Conservation (phyloP, 2,888 invertebrate genomes). For the Spisula solida region DNA sequence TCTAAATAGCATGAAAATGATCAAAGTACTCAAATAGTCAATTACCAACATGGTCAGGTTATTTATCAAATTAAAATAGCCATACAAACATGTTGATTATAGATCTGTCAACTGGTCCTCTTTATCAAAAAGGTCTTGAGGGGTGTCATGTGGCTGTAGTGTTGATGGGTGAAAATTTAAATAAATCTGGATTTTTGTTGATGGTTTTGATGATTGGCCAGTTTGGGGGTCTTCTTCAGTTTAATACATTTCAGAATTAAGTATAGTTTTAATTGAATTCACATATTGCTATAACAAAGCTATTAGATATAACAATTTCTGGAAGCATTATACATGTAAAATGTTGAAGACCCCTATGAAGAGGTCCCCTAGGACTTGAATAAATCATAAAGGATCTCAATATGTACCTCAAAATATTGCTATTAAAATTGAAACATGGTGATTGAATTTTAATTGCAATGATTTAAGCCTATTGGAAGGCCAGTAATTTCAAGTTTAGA, state of each 20-base stretch:
- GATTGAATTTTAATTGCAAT: conserved; percentile 8
- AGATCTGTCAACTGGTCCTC: conserved; percentile 2
- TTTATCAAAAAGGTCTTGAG: conserved; percentile 7
- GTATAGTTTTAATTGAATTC: not conserved
- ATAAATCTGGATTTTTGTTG: not conserved
- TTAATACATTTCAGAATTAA: not conserved
- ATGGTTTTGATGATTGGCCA: not conserved
- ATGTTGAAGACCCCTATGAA: no score
- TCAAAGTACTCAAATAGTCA: conserved; percentile 46
- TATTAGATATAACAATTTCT: no score
- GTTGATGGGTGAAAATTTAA: conserved; percentile 17
- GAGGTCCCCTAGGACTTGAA: no score
- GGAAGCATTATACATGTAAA: no score
- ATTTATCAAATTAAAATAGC: conserved; percentile 49
- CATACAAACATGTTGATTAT: conserved; percentile 43
- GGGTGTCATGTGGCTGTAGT: not conserved
- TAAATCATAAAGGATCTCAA: no score
- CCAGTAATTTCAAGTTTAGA: not conserved
- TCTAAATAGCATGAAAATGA: conserved; percentile 46
- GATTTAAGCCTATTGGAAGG: not conserved
- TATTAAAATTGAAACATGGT: not conserved
- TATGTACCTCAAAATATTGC: not conserved
- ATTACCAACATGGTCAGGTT: conserved; percentile 43
- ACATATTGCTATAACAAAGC: not conserved
- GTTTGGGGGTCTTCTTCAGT: not conserved